Conservation (phyloP, 1,140 invertebrate genomes). For the Lepidurus apus region DNA sequence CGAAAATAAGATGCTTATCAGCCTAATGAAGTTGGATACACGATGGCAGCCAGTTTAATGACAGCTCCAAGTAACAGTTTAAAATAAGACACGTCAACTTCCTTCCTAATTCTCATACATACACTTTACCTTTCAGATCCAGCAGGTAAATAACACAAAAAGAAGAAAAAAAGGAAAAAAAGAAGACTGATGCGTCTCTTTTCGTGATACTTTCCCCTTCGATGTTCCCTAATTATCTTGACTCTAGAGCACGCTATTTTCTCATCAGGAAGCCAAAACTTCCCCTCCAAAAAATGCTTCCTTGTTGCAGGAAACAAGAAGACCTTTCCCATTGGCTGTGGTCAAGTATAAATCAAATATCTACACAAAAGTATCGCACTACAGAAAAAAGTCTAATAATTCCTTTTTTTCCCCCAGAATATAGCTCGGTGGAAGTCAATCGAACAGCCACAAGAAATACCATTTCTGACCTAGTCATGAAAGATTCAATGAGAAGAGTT, state of each 20-base stretch:
- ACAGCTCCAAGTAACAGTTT: no score
- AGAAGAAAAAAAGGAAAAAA: neutral
- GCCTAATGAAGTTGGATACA: no score
- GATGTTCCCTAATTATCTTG: neutral
- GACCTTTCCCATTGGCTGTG: neutral
- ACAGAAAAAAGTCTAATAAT: no score
- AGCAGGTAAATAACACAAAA: neutral
- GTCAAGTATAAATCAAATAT: no score
- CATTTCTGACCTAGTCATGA: no score
- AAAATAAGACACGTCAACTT: neutral
- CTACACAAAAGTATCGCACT: no score
- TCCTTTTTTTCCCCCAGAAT: no score
- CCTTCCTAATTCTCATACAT: neutral
- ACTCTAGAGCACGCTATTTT: neutral
- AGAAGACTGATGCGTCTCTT: neutral
- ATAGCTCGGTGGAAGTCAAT: no score
- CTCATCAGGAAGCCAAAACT: neutral
- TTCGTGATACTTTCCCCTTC: constrained; percentile 5
- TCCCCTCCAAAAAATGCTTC: neutral
- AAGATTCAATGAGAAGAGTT: no score
- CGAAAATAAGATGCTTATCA: no score
- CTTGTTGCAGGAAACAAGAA: neutral
- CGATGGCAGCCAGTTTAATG: no score
- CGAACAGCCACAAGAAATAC: no score
- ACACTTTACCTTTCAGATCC: neutral